These are phyloP conservation scores for Mugil cephalus DNA, from an alignment of 2,113 vertebrate genomes.

Conservation along the genomic window DNA sequence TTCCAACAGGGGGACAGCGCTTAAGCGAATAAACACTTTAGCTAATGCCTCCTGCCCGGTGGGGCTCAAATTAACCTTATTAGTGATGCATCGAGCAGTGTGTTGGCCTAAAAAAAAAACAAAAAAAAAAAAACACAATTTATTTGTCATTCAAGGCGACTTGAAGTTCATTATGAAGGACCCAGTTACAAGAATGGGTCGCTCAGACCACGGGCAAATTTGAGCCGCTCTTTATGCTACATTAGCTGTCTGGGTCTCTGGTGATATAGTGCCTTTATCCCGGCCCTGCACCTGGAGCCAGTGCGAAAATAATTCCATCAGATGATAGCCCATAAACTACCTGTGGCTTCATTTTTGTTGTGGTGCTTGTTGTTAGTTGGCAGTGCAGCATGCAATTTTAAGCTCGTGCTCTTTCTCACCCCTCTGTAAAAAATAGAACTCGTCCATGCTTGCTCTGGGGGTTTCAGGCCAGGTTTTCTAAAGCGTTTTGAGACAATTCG, in stretches of 20 bases:
- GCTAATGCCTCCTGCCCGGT: constrained; percentile 64
- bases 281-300: constrained; percentile 60
- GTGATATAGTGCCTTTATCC: constrained; percentile 62
- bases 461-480: no score
- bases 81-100: constrained; percentile 71
- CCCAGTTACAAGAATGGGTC: constrained; percentile 60
- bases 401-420: not conserved
- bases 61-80: constrained; percentile 78
- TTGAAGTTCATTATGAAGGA: constrained; percentile 75
- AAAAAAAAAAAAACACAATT: constrained; percentile 49
- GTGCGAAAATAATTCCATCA: constrained; percentile 52
- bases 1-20: constrained; percentile 59
- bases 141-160: constrained; percentile 75
- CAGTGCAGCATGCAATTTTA: constrained; percentile 33
- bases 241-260: constrained; percentile 68
- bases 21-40: constrained; percentile 66
- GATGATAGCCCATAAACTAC: constrained; percentile 53
- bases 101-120: constrained; percentile 39
- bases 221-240: constrained; percentile 66
- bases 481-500: no score
- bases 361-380: constrained; percentile 50
- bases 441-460: no score
- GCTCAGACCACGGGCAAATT: constrained; percentile 55
- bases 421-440: no score
- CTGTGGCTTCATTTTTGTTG: constrained; percentile 43